Evolutionary conservation across 2,113 vertebrate genomes (phyloP).

Genomic region (Hiodon tergisus): DNA sequence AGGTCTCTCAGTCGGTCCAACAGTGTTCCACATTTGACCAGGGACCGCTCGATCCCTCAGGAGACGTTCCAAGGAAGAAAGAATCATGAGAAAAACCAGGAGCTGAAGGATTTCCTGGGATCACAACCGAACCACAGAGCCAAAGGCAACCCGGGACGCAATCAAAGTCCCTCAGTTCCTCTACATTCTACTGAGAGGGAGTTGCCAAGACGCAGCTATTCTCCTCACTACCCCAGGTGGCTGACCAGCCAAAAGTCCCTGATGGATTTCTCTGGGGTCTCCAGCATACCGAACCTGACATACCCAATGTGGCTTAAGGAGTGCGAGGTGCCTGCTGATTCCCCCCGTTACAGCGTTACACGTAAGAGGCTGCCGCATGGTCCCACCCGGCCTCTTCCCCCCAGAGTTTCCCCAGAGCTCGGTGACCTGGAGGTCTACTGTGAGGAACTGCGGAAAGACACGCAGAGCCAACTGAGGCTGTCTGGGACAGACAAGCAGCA

Average conservation of each 20-base stretch:
- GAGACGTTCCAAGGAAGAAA: not conserved
- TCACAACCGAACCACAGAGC: not conserved
- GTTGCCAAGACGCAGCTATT: not conserved
- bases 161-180: not conserved
- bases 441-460: conserved; percentile 22
- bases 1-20: not conserved
- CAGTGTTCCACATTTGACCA: not conserved
- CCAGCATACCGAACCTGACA: conserved; percentile 62
- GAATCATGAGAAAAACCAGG: not conserved
- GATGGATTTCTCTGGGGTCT: conserved; percentile 65
- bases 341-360: conserved; percentile 13
- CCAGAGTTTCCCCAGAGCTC: conserved; percentile 26
- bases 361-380: not conserved
- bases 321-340: conserved; percentile 42
- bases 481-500: not conserved
- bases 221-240: conserved; percentile 67
- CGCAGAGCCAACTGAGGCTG: conserved; percentile 14
- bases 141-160: not conserved
- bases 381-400: conserved; percentile 13
- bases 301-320: conserved; percentile 66
- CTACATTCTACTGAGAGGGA: not conserved
- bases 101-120: not conserved
- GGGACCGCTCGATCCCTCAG: not conserved
- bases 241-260: conserved; percentile 67
- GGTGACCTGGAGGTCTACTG: conserved; percentile 33